Evolutionary conservation across 2,797 vertebrate genomes (phyloP).

Genomic region (Anguilla pacifica): DNA sequence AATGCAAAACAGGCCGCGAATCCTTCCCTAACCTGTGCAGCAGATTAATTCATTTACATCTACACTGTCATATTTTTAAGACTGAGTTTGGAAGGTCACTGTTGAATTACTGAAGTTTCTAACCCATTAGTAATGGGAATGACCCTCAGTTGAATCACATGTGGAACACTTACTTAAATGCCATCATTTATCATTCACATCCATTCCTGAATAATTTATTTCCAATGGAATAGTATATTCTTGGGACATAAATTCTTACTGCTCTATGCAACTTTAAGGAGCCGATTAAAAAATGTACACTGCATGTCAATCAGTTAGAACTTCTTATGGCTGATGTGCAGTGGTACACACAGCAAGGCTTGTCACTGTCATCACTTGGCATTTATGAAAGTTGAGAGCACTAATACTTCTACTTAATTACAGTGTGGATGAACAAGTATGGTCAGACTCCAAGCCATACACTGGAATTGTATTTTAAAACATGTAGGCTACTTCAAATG

Average conservation of each 20-base stretch:
- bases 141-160: conserved; percentile 28
- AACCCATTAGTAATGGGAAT: conserved; percentile 26
- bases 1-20: conserved; percentile 35
- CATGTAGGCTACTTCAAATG: too few species aligned
- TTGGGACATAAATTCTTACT: neutral
- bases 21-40: conserved; percentile 37
- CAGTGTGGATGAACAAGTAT: neutral
- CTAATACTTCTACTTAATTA: neutral
- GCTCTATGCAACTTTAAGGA: neutral
- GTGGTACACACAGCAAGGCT: neutral
- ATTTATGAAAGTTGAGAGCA: neutral
- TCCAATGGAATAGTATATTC: conserved; percentile 20
- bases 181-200: conserved; percentile 28
- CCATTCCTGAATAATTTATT: conserved; percentile 25
- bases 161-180: conserved; percentile 29
- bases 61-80: neutral
- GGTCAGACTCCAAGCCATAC: neutral
- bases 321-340: too few species aligned
- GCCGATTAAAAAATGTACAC: neutral
- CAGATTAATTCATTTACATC: conserved; percentile 30
- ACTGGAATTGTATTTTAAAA: neutral
- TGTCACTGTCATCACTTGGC: neutral
- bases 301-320: neutral
- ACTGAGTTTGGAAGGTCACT: conserved; percentile 26
- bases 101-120: conserved; percentile 21